These are phyloP conservation scores for Alosa alosa DNA, from an alignment of 2,113 vertebrate genomes.

Conservation along the genomic window DNA sequence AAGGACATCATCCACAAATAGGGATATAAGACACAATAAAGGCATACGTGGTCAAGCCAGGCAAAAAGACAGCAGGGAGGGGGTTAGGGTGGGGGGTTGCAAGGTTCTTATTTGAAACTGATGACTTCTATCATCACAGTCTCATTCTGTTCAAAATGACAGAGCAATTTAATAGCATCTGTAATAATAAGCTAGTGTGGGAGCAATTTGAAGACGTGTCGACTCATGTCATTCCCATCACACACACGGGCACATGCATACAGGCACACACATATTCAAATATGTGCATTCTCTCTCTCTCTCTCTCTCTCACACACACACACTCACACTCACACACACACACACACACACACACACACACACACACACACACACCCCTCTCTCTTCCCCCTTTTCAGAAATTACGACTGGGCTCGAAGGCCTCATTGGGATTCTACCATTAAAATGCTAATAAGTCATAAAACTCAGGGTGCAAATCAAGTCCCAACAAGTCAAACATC, in stretches of 20 bases:
- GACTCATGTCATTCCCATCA: neutral
- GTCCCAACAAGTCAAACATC: conserved; percentile 43
- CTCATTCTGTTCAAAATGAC: conserved; percentile 20
- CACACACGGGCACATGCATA: neutral
- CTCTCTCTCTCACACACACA: neutral
- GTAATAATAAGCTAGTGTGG: neutral
- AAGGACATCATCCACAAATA: neutral
- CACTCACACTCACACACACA: neutral
- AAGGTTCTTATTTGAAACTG: neutral
- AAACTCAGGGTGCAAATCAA: conserved; percentile 43
- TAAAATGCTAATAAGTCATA: conserved; percentile 51
- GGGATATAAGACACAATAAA: neutral
- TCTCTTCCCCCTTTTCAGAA: neutral
- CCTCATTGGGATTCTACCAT: conserved; percentile 47
- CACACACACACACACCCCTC: neutral
- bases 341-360: conserved; percentile 1
- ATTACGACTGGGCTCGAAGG: neutral
- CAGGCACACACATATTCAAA: neutral
- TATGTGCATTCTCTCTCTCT: too few relatives aligned
- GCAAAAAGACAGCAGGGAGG: neutral
- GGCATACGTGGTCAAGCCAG: neutral
- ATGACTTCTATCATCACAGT: conserved; percentile 14
- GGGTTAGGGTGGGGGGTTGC: too few relatives aligned
- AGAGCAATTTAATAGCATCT: conserved; percentile 1
- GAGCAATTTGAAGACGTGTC: neutral